Percentiles rank a stretch among this genome's conserved stretches.
Conservation (phyloP, 2,888 invertebrate genomes). For the Macrophya annulata region DNA sequence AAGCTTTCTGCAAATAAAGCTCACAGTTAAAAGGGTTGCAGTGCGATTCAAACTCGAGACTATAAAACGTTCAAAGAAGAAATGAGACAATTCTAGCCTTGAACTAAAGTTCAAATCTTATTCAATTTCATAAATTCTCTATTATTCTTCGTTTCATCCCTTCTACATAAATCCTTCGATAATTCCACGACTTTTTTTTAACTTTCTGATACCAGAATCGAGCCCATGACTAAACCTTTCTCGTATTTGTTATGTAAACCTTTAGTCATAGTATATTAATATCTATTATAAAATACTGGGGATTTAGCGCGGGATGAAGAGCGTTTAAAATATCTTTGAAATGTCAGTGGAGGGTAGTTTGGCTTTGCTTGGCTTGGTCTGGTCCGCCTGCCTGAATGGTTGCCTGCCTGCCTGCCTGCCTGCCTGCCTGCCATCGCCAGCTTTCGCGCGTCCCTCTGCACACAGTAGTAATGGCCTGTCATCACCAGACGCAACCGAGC, state of each 20-base stretch:
- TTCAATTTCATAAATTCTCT: background rate
- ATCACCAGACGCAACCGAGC: slow-evolving; percentile 70
- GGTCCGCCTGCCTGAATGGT: background rate
- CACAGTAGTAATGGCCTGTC: slow-evolving; percentile 79
- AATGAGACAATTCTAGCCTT: too few species aligned
- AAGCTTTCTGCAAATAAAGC: too few species aligned
- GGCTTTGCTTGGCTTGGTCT: background rate
- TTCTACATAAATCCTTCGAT: too few species aligned
- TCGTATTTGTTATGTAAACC: background rate
- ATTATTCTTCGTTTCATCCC: background rate
- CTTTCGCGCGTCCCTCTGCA: slow-evolving; percentile 51
- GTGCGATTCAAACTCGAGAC: too few species aligned
- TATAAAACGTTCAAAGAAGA: too few species aligned
- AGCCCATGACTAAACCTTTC: background rate
- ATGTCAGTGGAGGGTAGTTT: slow-evolving; percentile 10
- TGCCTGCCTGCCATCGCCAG: slow-evolving; percentile 29
- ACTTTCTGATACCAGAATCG: background rate
- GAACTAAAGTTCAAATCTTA: background rate
- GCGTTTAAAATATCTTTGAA: slow-evolving; percentile 8
- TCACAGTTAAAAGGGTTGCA: too few species aligned
- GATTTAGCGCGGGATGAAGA: background rate
- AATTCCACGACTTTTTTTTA: background rate
- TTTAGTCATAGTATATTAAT: background rate
- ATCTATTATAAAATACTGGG: background rate
- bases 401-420: background rate